A percentile compares a stretch with the other conserved stretches of the same genome.
Conservation (phyloP, 2,888 invertebrate genomes). For the Teleogryllus oceanicus region DNA sequence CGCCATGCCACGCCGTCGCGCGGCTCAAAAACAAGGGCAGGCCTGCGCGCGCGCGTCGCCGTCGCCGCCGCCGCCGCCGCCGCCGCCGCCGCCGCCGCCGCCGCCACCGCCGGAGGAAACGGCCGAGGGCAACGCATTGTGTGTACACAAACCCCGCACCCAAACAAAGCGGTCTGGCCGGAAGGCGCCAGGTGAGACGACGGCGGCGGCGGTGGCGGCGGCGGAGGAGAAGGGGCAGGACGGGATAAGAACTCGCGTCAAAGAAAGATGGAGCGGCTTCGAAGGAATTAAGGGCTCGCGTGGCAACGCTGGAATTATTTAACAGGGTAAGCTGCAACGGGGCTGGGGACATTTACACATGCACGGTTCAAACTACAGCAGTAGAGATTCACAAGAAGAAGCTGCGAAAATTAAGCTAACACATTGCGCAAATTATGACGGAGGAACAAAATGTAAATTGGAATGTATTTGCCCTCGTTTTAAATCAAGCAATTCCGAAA, state of each 20-base stretch:
- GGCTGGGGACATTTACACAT: no score
- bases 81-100: neutral
- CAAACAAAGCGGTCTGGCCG: slow-evolving; percentile 7
- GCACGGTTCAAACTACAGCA: no score
- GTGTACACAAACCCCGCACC: slow-evolving; percentile 18
- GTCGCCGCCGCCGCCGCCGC: neutral
- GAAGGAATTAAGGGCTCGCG: no score
- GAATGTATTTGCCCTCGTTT: no score
- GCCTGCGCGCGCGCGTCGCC: neutral
- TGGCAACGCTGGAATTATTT: no score
- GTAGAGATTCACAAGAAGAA: no score
- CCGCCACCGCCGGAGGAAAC: neutral
- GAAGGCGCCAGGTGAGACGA: slow-evolving; percentile 18
- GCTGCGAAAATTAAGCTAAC: no score
- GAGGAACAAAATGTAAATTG: no score
- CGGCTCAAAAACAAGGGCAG: neutral
- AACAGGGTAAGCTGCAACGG: no score
- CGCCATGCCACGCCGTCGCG: neutral
- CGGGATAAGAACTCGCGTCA: neutral
- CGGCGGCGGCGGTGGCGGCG: neutral
- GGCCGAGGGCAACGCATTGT: slow-evolving; percentile 8
- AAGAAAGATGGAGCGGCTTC: neutral
- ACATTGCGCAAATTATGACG: no score
- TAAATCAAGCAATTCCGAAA: no score
- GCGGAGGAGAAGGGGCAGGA: neutral